Percentiles rank a stretch among this genome's conserved stretches.
Conservation (phyloP, 2,888 invertebrate genomes). For the Xanthorhoe spadicearia region DNA sequence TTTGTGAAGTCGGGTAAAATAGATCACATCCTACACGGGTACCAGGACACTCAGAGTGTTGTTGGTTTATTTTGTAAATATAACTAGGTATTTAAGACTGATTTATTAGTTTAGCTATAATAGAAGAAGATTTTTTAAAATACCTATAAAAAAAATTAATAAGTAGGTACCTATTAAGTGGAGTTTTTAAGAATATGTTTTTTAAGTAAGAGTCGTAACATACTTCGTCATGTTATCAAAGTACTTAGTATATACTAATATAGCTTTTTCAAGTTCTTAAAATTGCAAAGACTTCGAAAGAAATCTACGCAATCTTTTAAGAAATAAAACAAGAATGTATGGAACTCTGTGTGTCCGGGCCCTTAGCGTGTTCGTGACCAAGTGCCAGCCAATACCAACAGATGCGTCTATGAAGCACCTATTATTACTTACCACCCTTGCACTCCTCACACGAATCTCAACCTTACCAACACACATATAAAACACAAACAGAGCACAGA, state of each 20-base stretch:
- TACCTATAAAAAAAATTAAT: no score
- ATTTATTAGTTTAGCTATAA: no score
- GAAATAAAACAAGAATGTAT: background rate
- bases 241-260: no score
- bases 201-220: no score
- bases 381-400: conserved; percentile 38
- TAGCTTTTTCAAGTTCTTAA: no score
- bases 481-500: accelerated
- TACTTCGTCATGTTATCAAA: no score
- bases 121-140: no score
- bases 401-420: conserved; percentile 15
- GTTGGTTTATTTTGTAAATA: background rate
- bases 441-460: conserved; percentile 6
- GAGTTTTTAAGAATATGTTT: no score
- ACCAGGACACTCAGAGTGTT: background rate
- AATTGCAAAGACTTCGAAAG: background rate
- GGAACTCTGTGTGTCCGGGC: background rate
- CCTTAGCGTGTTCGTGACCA: conserved; percentile 40
- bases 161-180: no score
- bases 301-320: background rate
- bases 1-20: conserved; percentile 25
- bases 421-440: conserved; percentile 3
- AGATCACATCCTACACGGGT: conserved; percentile 40
- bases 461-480: no score
- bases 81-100: no score